These are phyloP conservation scores for Diachasmimorpha longicaudata DNA, from an alignment of 1,140 invertebrate genomes.

Conservation along the genomic window DNA sequence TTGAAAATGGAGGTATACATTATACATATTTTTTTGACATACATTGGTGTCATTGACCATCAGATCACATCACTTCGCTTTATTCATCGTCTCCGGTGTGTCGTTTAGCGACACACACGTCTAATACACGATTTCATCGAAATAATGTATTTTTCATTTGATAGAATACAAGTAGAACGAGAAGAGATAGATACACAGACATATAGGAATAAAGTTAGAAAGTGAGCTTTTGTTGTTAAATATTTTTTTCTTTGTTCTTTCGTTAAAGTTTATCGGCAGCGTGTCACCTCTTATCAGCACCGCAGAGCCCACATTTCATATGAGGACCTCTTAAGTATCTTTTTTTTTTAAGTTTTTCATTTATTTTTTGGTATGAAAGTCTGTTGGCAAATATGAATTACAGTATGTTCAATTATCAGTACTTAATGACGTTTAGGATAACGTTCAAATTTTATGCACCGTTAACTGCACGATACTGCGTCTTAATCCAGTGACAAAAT, in stretches of 20 bases:
- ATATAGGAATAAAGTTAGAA: conserved; percentile 3
- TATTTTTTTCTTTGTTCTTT: neutral
- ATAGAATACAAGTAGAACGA: conserved; percentile 4
- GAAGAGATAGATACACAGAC: conserved; percentile 6
- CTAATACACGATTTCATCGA: neutral
- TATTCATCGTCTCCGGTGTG: no score
- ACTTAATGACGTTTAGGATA: neutral
- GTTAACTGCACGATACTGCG: conserved; percentile 36
- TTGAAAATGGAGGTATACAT: conserved; percentile 5
- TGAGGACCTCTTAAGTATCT: neutral
- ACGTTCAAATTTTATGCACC: conserved; percentile 28
- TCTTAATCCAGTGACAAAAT: conserved; percentile 50
- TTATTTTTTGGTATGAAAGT: conserved; percentile 1
- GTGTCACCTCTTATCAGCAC: conserved; percentile 6
- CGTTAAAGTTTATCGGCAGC: neutral
- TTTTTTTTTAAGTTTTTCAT: conserved; percentile 14
- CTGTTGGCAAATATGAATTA: conserved; percentile 12
- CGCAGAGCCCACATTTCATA: conserved; percentile 11
- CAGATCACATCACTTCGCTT: neutral
- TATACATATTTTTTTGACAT: conserved; percentile 7
- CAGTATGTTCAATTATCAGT: neutral
- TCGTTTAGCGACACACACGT: neutral
- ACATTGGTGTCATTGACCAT: conserved; percentile 1
- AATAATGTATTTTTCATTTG: neutral
- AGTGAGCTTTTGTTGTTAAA: conserved; percentile 1